These are phyloP conservation scores for Diplazon laetatorius DNA, from an alignment of 2,888 invertebrate species.

Conservation along the genomic window DNA sequence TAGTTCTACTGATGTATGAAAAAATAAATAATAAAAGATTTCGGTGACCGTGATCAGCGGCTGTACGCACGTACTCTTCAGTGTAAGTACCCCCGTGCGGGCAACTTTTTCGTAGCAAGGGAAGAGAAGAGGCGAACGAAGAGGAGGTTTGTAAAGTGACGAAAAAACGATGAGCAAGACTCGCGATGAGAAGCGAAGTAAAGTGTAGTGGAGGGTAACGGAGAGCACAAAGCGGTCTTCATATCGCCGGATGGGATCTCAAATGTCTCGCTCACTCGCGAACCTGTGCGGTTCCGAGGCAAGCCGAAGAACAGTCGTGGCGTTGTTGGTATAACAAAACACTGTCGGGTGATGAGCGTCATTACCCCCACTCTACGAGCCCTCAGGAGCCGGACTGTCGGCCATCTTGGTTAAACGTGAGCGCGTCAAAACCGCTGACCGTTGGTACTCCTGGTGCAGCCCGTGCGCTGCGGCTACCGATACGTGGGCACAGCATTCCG, in stretches of 20 bases:
- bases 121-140: constrained; percentile 45
- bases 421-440: constrained; percentile 69
- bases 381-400: constrained; percentile 76
- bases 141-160: constrained; percentile 52
- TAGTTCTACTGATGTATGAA: neutral
- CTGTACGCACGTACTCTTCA: constrained; percentile 63
- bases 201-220: constrained; percentile 28
- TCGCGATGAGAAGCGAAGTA: constrained; percentile 60
- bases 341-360: constrained; percentile 82
- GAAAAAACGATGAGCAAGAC: constrained; percentile 39
- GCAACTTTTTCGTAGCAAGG: constrained; percentile 51
- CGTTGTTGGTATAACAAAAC: constrained; percentile 82
- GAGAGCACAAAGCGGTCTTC: constrained; percentile 70
- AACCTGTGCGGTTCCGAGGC: constrained; percentile 40
- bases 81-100: constrained; percentile 63
- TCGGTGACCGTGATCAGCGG: constrained; percentile 36
- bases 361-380: constrained; percentile 78
- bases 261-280: constrained; percentile 48
- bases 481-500: constrained; percentile 24
- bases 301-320: constrained; percentile 60
- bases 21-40: constrained; percentile 5
- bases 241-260: constrained; percentile 79
- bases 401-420: constrained; percentile 80
- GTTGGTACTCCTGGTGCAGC: constrained; percentile 57
- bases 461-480: constrained; percentile 37